phyloP scores from a whole-genome alignment of 2,797 vertebrate species.

The Acomys russatus region DNA sequence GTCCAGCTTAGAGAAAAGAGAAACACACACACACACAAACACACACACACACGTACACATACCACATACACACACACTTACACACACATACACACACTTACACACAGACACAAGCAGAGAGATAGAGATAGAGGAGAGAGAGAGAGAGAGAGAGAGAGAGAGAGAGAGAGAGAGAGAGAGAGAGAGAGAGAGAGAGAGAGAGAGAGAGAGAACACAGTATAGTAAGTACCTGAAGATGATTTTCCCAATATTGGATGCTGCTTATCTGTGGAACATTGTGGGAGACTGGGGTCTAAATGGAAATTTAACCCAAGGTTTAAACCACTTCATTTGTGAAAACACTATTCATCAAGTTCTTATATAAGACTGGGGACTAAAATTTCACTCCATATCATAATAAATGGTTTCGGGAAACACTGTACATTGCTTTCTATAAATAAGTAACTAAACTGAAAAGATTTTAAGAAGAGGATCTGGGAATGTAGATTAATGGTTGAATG shows the following conservation, averaged over 20 bases:
- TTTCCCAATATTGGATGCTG: not conserved
- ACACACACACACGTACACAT: not conserved
- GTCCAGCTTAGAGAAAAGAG: not conserved
- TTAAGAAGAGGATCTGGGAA: not conserved
- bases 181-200: not conserved
- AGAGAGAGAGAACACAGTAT: not conserved
- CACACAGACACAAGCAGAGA: not conserved
- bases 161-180: not conserved
- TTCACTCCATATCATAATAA: not conserved
- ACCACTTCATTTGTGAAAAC: conserved; percentile 54
- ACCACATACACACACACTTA: not conserved
- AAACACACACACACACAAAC: not conserved
- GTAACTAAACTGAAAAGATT: conserved; percentile 24
- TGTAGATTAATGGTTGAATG: no score
- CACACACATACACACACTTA: not conserved
- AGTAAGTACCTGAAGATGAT: not conserved
- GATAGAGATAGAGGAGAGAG: no score
- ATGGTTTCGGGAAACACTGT: not conserved
- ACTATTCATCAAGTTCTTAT: conserved; percentile 24
- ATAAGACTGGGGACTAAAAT: conserved; percentile 25
- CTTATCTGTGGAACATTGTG: not conserved
- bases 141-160: not conserved
- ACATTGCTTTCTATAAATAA: not conserved
- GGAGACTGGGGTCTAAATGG: not conserved
- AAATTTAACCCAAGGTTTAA: not conserved